Conservation (phyloP, 23 tunicate genomes). For the Ciona savignyi region DNA sequence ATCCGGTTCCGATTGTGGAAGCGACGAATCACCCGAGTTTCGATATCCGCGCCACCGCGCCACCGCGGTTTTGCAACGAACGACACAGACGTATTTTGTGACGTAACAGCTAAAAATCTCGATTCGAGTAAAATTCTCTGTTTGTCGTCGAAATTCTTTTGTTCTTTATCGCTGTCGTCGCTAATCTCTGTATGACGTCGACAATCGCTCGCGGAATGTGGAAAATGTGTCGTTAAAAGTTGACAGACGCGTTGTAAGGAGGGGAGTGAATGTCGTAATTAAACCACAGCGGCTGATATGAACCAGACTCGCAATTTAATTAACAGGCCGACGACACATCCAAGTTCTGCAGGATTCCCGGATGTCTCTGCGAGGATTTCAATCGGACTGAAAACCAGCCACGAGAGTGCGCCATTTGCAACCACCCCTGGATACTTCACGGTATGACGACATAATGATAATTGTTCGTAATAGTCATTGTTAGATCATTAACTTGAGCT, state of each 20-base stretch:
- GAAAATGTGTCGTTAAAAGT: neutral
- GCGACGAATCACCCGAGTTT: too few relatives aligned
- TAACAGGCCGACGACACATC: neutral
- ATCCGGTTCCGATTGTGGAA: too few relatives aligned
- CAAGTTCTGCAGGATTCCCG: neutral
- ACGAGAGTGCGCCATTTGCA: neutral
- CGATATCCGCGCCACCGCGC: too few relatives aligned
- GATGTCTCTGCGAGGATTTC: neutral
- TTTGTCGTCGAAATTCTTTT: too few relatives aligned
- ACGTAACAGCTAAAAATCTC: too few relatives aligned
- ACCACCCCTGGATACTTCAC: neutral
- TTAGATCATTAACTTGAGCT: neutral
- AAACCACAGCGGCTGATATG: neutral
- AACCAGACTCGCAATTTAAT: neutral
- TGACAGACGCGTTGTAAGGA: neutral
- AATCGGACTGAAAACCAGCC: neutral
- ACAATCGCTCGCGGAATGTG: neutral
- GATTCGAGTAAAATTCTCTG: too few relatives aligned
- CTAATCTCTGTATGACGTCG: neutral
- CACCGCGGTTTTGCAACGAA: too few relatives aligned
- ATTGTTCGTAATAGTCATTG: too few relatives aligned
- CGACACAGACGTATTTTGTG: too few relatives aligned
- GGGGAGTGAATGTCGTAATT: neutral
- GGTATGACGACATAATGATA: too few relatives aligned
- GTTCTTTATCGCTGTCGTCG: too few relatives aligned